These are phyloP conservation scores for Mesoclemmys tuberculata DNA, from an alignment of 2,113 vertebrate genomes.

Conservation along the genomic window DNA sequence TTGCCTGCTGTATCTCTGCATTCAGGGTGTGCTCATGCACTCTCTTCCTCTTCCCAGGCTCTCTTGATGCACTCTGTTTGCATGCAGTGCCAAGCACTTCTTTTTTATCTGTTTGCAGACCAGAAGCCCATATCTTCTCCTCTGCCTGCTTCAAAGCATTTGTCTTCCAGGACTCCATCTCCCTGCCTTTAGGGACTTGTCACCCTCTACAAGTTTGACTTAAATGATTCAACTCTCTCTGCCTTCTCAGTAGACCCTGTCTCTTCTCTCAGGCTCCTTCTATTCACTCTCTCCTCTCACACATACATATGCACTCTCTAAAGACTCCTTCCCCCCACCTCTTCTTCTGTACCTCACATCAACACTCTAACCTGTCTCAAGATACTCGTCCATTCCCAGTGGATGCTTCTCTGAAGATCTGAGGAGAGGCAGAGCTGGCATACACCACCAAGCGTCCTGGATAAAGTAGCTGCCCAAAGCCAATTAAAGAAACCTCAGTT, in stretches of 20 bases:
- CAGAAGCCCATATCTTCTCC: rapidly evolving
- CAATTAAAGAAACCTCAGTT: not conserved
- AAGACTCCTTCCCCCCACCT: not conserved
- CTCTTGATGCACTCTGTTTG: not conserved
- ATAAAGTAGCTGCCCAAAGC: not conserved
- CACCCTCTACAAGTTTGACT: not conserved
- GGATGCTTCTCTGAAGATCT: rapidly evolving
- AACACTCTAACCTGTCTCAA: not conserved
- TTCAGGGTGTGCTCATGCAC: not conserved
- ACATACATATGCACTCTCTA: rapidly evolving
- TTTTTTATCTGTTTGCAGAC: not conserved
- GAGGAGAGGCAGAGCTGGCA: not conserved
- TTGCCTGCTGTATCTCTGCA: not conserved
- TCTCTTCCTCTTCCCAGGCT: not conserved
- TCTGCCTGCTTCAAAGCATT: not conserved
- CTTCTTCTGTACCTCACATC: not conserved
- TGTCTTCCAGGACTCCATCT: not conserved
- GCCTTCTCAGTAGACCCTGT: not conserved
- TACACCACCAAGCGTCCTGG: not conserved
- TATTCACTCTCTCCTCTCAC: not conserved
- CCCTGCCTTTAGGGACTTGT: not conserved
- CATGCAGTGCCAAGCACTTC: not conserved
- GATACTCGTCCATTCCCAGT: not conserved
- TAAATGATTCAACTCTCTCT: not conserved
- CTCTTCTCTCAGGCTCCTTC: not conserved